A percentile compares a stretch with the other conserved stretches of the same genome.
These are phyloP conservation scores for Apostichopus californicus DNA, from an alignment of 35 echinoderm and acorn worm genomes.

Conservation along the genomic window DNA sequence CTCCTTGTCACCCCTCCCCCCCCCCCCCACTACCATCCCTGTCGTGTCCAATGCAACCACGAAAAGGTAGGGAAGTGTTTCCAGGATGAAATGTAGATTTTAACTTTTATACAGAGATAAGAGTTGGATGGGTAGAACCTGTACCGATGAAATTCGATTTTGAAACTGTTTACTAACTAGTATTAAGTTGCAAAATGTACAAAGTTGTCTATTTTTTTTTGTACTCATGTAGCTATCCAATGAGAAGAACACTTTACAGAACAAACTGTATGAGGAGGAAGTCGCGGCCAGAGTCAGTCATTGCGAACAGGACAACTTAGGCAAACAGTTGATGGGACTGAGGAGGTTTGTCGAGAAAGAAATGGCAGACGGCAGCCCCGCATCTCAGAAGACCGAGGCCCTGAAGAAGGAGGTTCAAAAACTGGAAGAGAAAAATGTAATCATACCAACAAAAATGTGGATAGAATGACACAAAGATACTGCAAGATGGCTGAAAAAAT, in stretches of 20 bases:
- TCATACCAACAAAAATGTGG: too few relatives aligned
- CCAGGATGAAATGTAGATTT: too few relatives aligned
- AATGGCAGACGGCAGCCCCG: neutral
- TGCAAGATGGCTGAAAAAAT: neutral
- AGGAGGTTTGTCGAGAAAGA: neutral
- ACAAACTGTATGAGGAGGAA: neutral
- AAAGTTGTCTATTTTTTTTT: neutral
- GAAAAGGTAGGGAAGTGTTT: too few relatives aligned
- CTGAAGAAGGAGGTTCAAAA: constrained; percentile 20
- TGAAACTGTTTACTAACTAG: neutral
- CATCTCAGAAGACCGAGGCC: neutral
- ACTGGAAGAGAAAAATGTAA: constrained; percentile 31
- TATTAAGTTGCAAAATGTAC: neutral
- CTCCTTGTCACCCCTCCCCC: too few relatives aligned
- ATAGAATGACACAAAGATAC: too few relatives aligned
- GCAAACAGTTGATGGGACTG: neutral
- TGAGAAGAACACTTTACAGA: constrained; percentile 33
- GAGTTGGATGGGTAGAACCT: neutral
- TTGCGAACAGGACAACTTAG: neutral
- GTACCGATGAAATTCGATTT: neutral
- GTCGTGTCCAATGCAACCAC: too few relatives aligned
- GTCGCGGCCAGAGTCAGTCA: constrained; percentile 7
- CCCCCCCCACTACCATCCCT: too few relatives aligned
- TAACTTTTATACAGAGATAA: too few relatives aligned
- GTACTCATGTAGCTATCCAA: neutral